Percentiles rank a stretch among this genome's conserved stretches.
phyloP scores from a whole-genome alignment of 2,113 vertebrate genomes.

The Cervus canadensis region DNA sequence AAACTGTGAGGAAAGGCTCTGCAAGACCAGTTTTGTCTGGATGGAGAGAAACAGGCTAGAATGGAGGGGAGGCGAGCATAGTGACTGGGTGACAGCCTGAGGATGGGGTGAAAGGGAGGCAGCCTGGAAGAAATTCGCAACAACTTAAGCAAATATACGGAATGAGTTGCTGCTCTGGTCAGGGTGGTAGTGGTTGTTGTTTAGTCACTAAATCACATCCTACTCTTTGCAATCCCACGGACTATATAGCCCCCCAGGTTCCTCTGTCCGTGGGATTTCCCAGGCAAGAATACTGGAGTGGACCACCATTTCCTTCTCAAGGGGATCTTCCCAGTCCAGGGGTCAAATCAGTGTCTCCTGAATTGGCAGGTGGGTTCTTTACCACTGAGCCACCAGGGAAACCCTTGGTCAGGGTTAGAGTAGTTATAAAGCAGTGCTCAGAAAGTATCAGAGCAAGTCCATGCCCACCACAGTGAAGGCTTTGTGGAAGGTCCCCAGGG shows the following conservation, averaged over 20 bases:
- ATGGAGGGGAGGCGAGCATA: background rate
- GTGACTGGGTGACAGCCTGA: background rate
- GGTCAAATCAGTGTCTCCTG: background rate
- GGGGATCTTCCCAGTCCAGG: background rate
- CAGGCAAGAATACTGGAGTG: background rate
- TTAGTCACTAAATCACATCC: background rate
- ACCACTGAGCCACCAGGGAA: background rate
- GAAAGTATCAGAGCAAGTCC: background rate
- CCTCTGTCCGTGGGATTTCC: background rate
- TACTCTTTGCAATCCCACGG: background rate
- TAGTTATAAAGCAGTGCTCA: background rate
- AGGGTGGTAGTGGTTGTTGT: background rate
- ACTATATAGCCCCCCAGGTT: background rate
- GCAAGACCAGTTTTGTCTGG: background rate
- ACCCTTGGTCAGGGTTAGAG: background rate
- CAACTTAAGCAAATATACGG: background rate
- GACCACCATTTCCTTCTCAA: background rate
- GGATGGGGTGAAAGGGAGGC: background rate
- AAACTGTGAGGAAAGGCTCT: background rate
- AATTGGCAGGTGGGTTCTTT: background rate
- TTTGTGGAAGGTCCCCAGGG: background rate
- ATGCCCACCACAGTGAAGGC: background rate
- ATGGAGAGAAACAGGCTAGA: background rate
- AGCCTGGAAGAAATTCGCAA: background rate
- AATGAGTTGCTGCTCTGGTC: background rate